Base-by-base conservation (phyloP, 2,797 vertebrate species). In the Phrynocephalus guinanensis region DNA sequence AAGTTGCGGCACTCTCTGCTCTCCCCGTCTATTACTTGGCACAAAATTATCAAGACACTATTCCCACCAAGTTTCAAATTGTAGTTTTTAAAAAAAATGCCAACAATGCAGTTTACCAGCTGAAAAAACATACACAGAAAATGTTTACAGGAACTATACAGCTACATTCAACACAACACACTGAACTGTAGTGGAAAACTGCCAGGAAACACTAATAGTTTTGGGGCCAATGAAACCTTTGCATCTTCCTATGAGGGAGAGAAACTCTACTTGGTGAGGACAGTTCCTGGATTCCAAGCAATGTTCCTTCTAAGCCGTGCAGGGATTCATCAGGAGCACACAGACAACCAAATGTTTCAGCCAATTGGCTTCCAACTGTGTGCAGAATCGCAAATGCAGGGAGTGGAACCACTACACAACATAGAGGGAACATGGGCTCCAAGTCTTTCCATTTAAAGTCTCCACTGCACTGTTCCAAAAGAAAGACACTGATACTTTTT, bases 41-140 rank as follows among this genome's bases (percentile, higher is more conserved):
- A 50, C 44, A 68, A 26, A 11, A 60, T 33, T 16, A 8, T 30
- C 75, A 83, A 48, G 28, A 87, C 16, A 67, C 22, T 79, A 5
- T 30, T 52, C 60, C 56, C 56, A 80, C 28, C 18, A 30, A 75
- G 28, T 48, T 63, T n/a, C 20, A 52, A 73, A 44, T 24, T 48
- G 71, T 2, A 60, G 9, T 71, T 50, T 16, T 85, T 26, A 18
- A 30, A 52, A 86, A 6, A 16, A n/a, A 7, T 56, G 52, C 52
- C 13, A 50, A 15, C 67, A 52, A 8, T 56, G 13, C n/a, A 68
- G 1, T 6, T 3, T 18, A 66, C 11, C 28, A n/a, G 2, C 13
- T 84, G 24, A 70, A 84, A 70, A 81, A 56, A 56, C 56, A 56
- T 66, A 87, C 60, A 52, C 77, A 75, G 30, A 67, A 18, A 52